phyloP scores from a whole-genome alignment of 2,888 invertebrate genomes.

The Biston betularia region DNA sequence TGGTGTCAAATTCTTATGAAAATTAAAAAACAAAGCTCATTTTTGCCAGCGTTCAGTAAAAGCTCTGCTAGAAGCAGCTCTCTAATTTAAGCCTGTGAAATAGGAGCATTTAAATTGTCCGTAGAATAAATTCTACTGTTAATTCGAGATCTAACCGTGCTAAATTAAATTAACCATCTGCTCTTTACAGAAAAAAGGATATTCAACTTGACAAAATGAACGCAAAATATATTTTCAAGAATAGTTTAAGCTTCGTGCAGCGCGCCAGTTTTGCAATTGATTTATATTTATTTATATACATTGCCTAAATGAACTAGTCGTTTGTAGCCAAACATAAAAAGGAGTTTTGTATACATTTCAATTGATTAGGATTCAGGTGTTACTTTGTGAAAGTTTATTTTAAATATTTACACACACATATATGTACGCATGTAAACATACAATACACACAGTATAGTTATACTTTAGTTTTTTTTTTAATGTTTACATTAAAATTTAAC shows the following conservation, averaged over 20 bases:
- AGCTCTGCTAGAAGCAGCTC: conserved; percentile 12
- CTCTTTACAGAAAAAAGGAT: neutral
- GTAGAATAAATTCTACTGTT: conserved; percentile 8
- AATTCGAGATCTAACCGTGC: conserved; percentile 10
- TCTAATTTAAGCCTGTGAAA: conserved; percentile 28
- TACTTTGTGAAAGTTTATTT: too few species aligned
- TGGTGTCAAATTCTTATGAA: neutral
- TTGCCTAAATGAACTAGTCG: too few species aligned
- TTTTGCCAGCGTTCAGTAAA: neutral
- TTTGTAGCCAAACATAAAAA: too few species aligned
- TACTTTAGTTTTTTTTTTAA: too few species aligned
- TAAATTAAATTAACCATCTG: neutral
- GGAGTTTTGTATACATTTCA: too few species aligned
- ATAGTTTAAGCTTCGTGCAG: neutral
- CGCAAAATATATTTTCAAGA: too few species aligned
- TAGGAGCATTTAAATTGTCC: conserved; percentile 7
- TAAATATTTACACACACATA: too few species aligned
- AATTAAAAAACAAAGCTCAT: neutral
- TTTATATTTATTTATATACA: too few species aligned
- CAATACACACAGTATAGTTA: too few species aligned
- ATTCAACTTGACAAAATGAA: neutral
- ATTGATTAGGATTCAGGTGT: too few species aligned
- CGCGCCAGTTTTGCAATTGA: neutral
- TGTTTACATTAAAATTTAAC: too few species aligned
- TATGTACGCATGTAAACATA: too few species aligned